phyloP scores from a whole-genome alignment of 2,797 vertebrate species.

The Rhinophrynus dorsalis region DNA sequence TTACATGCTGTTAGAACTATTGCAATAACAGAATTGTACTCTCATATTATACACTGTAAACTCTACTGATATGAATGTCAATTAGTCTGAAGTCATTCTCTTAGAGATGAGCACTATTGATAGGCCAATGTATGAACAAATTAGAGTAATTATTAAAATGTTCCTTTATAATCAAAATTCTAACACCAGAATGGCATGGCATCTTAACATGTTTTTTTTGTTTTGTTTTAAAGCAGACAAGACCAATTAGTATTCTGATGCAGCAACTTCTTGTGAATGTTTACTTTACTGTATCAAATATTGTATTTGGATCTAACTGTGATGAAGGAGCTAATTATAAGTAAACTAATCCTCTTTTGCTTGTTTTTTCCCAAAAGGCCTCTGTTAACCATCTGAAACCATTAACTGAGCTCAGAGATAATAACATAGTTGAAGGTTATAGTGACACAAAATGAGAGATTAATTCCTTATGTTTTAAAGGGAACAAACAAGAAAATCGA shows the following conservation, averaged over 20 bases:
- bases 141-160: background rate
- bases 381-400: conserved; percentile 45
- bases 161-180: background rate
- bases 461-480: background rate
- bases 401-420: conserved; percentile 45
- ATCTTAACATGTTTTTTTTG: conserved; percentile 6
- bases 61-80: background rate
- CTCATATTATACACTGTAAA: background rate
- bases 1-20: no score
- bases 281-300: conserved; percentile 33
- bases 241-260: conserved; percentile 24
- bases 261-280: background rate
- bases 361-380: conserved; percentile 34
- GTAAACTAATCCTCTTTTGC: conserved; percentile 37
- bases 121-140: conserved; percentile 1
- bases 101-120: background rate
- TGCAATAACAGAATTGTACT: no score
- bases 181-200: background rate
- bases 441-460: conserved; percentile 16
- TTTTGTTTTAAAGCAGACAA: background rate
- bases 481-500: background rate
- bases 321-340: conserved; percentile 41
- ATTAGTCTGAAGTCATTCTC: background rate
- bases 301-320: conserved; percentile 29
- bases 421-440: conserved; percentile 38